Percentiles rank a stretch among this genome's conserved stretches.
Evolutionary conservation across 2,888 invertebrate genomes (phyloP).

Genomic region (Meteorus colon): DNA sequence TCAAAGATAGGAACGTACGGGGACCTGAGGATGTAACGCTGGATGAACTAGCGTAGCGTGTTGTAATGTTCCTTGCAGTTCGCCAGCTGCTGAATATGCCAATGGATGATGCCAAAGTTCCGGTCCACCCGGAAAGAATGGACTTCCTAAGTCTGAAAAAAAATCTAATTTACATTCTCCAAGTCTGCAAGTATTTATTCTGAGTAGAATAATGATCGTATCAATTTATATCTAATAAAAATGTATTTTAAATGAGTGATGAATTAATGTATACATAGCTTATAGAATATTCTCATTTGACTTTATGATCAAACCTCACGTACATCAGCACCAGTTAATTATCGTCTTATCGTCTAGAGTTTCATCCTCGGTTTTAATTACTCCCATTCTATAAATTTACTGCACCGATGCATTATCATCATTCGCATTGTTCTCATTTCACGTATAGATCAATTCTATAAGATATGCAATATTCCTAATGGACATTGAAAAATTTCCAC

Average conservation of each 20-base stretch:
- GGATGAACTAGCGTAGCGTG: conserved; percentile 95
- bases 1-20: conserved; percentile 97
- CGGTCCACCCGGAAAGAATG: conserved; percentile 95
- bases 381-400: not conserved
- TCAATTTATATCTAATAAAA: conserved; percentile 4
- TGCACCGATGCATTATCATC: not conserved
- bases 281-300: conserved; percentile 11
- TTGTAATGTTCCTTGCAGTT: conserved; percentile 88
- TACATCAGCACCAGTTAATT: conserved; percentile 21
- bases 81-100: conserved; percentile 86
- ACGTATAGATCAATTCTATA: not conserved
- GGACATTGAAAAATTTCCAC: no score
- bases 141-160: conserved; percentile 91
- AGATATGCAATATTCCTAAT: not conserved
- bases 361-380: conserved; percentile 43
- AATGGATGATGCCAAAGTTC: conserved; percentile 96
- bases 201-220: conserved; percentile 3
- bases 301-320: conserved; percentile 5
- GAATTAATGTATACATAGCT: not conserved
- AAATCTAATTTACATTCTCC: conserved; percentile 47
- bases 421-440: not conserved
- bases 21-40: conserved; percentile 98
- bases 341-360: conserved; percentile 18
- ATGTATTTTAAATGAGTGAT: not conserved
- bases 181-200: conserved; percentile 47